A percentile compares a stretch with the other conserved stretches of the same genome.
phyloP scores from a whole-genome alignment of 2,113 vertebrate species.

The Genyomyrus donnyi region DNA sequence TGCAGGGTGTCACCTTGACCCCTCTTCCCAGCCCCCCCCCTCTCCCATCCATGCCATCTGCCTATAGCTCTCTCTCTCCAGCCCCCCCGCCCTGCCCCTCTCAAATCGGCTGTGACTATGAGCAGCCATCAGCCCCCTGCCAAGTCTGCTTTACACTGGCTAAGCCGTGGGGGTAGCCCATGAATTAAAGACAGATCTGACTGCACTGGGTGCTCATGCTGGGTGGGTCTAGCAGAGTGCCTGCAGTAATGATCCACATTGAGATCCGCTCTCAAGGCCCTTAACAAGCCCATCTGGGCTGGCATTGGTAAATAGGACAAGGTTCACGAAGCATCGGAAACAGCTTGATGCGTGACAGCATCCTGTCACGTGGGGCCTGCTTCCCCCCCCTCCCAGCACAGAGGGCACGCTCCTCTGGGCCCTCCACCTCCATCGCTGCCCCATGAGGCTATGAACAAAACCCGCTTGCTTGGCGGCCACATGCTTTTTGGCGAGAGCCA shows the following conservation, averaged over 20 bases:
- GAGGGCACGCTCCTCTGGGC: not conserved
- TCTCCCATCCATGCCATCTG: not conserved
- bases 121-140: not conserved
- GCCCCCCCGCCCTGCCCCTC: not conserved
- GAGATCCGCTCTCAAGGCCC: not conserved
- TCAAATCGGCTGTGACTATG: not conserved
- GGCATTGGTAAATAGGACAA: not conserved
- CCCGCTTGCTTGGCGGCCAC: slow-evolving; percentile 25
- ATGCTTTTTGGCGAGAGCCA: slow-evolving; percentile 36
- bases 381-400: not conserved
- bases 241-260: not conserved
- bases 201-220: not conserved
- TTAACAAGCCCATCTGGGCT: not conserved
- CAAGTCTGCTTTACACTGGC: slow-evolving; percentile 28
- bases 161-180: slow-evolving; percentile 27
- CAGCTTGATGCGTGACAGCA: not conserved
- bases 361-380: not conserved
- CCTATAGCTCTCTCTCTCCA: not conserved
- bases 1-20: not conserved
- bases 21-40: not conserved
- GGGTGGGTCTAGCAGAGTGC: not conserved
- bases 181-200: slow-evolving; percentile 25
- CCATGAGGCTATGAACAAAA: slow-evolving; percentile 21
- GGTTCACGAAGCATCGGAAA: not conserved
- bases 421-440: not conserved